A percentile compares a stretch with the other conserved stretches of the same genome.
Evolutionary conservation across 2,113 vertebrate species (phyloP).

Genomic region (Procavia capensis): DNA sequence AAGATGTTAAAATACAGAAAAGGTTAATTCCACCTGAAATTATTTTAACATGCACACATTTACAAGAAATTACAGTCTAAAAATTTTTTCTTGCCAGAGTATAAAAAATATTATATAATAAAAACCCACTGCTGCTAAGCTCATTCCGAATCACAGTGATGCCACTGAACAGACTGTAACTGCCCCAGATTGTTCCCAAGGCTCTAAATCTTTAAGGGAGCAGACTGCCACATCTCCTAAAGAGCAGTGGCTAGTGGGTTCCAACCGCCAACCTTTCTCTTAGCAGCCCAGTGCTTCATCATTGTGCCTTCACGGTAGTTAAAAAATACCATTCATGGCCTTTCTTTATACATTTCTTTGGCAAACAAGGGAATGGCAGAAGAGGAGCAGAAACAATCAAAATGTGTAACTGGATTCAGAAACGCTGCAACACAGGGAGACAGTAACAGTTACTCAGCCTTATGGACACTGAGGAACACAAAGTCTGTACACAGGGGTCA

Average conservation of each 20-base stretch:
- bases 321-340: not conserved
- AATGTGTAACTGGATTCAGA: slow-evolving; percentile 19
- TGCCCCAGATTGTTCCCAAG: not conserved
- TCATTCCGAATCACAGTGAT: not conserved
- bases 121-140: not conserved
- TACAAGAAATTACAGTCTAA: slow-evolving; percentile 6
- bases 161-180: not conserved
- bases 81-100: not conserved
- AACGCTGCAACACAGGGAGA: not conserved
- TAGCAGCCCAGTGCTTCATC: not conserved
- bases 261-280: not conserved
- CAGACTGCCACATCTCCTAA: not conserved
- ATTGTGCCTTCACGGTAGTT: not conserved
- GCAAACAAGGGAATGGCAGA: slow-evolving; percentile 2
- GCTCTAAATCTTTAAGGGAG: not conserved
- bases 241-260: not conserved
- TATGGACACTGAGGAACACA: not conserved
- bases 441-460: not conserved
- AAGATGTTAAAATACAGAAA: slow-evolving; percentile 9
- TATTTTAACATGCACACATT: slow-evolving; percentile 2
- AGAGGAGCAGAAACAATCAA: slow-evolving; percentile 37
- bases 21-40: not conserved
- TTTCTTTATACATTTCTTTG: not conserved
- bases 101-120: slow-evolving; percentile 11
- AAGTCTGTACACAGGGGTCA: not conserved